Evolutionary conservation across 1,140 invertebrate genomes (phyloP), one percentile per base, ranked within the genome.

Genomic region (Ctenoplectra terminalis): DNA sequence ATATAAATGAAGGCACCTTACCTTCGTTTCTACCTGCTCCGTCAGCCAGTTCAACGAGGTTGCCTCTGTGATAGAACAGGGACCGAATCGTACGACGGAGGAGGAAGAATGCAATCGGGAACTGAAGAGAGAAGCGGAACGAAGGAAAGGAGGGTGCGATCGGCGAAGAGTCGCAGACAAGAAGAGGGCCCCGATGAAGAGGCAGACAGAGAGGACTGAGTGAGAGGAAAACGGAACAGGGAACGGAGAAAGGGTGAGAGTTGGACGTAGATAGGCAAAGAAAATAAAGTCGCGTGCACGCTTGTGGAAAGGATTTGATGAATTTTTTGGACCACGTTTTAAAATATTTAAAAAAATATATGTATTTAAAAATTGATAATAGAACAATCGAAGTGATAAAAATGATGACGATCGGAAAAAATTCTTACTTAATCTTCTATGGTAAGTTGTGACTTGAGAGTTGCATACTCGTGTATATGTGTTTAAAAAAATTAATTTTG

Each of bases 1-100:
- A 90, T 87, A 90, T 88, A 90, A 88, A 90, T 90, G 82, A 88
- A 87, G 87, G 80, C 77, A 84, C 83, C 83, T 88, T 88, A 79
- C 52, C 72, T 85, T 78, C 79, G 74, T 79, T 79, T 76, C 81
- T 86, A 77, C 77, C 63, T 87, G 77, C 70, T 20, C 78, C 77
- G 81, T 79, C 85, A 83, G 85, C 85, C 79, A 61, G 72, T 72
- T 76, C 66, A 48, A 74, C 82, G 58, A 71, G 81, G 37, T 40
- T 54, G 54, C 15, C 46, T 20, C 26, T 9, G 40, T 40, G 40
- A 48, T 50, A 17, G 8, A 52, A 50, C 63, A 54, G 1, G 9
- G 61, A 66, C 37, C n/a, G n/a, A n/a, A 48, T 37, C 66, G 20
- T 3, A 9, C n/a, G 52, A 20, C 31, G 60, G 63, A 3, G 56